Base-by-base conservation (phyloP, 2,888 invertebrate genomes). In the Lapara coniferarum region DNA sequence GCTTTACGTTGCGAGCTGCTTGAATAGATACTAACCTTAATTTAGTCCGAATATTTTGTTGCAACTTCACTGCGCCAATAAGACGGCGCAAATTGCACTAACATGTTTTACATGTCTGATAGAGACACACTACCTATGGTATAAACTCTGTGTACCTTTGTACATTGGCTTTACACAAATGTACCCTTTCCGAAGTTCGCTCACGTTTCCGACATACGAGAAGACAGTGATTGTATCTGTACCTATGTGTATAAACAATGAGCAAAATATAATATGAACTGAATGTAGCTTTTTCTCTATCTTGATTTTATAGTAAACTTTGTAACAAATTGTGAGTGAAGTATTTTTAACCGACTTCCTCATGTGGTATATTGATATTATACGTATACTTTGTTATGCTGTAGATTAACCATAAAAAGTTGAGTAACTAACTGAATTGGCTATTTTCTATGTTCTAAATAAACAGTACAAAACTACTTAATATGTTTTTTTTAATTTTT, bases 131-230 rank as follows among this genome's bases (percentile, higher is more conserved):
- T 37, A 8, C 8, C 3, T 37, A 37, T 37, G 37, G 37, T 74
- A 79, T 74, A 78, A 73, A 75, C 75, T 75, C 63, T 58, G 69
- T 73, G 76, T 75, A 80, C 81, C 77, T 80, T 81, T 75, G 67
- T 75, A 76, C 78, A 73, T 81, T 78, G 75, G 78, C 75, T 77
- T 77, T 79, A 63, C 80, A 79, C 79, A 71, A 84, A 84, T 79
- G 82, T 81, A 80, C 81, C 81, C 78, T 83, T 83, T 63, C 63
- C 44, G 59, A 59, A 63, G 46, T 49, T 63, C 63, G 44, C 63
- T 63, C 63, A 63, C 63, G 63, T 63, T 63, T 63, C 63, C 19
- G 49, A 63, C 49, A 49, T 63, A 63, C 46, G 63, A 63, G 19
- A 63, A 63, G 49, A 49, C 63, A 63, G 49, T 74, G 71, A 71